phyloP scores from a whole-genome alignment of 92 coral and sea anemone species.

The Paramuricea clavata region DNA sequence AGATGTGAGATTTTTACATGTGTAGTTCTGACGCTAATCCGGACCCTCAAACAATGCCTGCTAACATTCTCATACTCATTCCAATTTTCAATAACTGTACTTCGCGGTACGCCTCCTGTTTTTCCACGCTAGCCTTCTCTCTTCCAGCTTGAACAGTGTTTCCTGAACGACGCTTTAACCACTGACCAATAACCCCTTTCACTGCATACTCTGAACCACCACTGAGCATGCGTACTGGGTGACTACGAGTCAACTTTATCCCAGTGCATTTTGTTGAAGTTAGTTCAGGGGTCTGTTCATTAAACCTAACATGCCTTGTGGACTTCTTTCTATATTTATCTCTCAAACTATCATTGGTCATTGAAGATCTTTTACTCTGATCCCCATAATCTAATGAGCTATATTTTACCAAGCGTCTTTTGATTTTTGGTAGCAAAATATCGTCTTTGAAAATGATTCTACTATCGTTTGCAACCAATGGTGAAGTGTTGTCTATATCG shows the following conservation, averaged over 20 bases:
- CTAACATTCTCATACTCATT: constrained; percentile 3
- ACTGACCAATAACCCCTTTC: constrained; percentile 1
- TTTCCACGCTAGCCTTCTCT: not conserved
- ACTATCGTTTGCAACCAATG: not conserved
- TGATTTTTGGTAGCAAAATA: not conserved
- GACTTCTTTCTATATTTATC: not conserved
- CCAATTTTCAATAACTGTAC: not conserved
- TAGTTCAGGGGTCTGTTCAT: not conserved
- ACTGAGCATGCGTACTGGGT: constrained; percentile 23
- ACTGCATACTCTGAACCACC: constrained; percentile 14
- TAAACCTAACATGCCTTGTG: not conserved
- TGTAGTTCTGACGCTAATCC: too few relatives aligned
- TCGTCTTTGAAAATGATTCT: not conserved
- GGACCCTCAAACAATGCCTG: not conserved
- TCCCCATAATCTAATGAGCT: not conserved
- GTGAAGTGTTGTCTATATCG: not conserved
- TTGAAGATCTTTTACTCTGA: not conserved
- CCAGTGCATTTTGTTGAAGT: not conserved
- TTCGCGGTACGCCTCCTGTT: not conserved
- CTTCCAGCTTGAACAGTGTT: not conserved
- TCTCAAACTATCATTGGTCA: not conserved
- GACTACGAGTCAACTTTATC: not conserved
- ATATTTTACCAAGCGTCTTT: not conserved
- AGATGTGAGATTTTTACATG: too few relatives aligned
- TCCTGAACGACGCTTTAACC: constrained; percentile 11